Evolutionary conservation across 2,113 vertebrate species (phyloP).

Genomic region (Peucedramus taeniatus): DNA sequence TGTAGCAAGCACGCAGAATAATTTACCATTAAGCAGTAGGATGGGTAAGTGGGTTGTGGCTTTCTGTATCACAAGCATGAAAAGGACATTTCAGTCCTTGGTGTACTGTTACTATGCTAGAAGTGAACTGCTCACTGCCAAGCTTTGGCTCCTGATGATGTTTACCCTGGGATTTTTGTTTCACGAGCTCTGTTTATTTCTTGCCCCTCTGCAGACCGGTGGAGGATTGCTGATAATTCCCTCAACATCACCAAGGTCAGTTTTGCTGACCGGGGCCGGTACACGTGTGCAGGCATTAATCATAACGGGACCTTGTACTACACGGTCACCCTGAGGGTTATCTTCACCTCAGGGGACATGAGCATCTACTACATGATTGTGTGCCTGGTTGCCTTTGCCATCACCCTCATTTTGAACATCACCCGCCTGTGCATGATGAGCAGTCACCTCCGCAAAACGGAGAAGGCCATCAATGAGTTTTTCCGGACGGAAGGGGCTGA

Average conservation of each 20-base stretch:
- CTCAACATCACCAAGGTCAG: conserved; percentile 88
- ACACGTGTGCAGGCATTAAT: conserved; percentile 76
- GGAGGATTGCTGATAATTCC: conserved; percentile 75
- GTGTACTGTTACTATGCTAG: not conserved
- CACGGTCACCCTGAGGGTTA: conserved; percentile 85
- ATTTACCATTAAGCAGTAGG: not conserved
- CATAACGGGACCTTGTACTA: conserved; percentile 65
- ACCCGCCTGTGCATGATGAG: conserved; percentile 92
- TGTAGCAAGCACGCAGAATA: not conserved
- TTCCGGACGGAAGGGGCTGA: conserved; percentile 92
- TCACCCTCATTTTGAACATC: conserved; percentile 89
- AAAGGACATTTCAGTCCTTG: not conserved
- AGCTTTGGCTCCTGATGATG: not conserved
- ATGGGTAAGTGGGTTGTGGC: not conserved
- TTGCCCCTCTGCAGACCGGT: conserved; percentile 74
- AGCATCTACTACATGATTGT: conserved; percentile 89
- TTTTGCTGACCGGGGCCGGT: conserved; percentile 88
- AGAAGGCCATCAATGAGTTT: conserved; percentile 94
- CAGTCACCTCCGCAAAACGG: conserved; percentile 91
- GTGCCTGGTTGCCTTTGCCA: conserved; percentile 87
- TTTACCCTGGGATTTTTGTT: not conserved
- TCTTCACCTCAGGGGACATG: conserved; percentile 85
- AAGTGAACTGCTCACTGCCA: not conserved
- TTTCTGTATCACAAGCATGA: not conserved
- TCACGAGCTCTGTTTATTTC: not conserved